A percentile compares a stretch with the other conserved stretches of the same genome.
phyloP scores from a whole-genome alignment of 2,797 vertebrate species.

The Sebastes steindachneri region DNA sequence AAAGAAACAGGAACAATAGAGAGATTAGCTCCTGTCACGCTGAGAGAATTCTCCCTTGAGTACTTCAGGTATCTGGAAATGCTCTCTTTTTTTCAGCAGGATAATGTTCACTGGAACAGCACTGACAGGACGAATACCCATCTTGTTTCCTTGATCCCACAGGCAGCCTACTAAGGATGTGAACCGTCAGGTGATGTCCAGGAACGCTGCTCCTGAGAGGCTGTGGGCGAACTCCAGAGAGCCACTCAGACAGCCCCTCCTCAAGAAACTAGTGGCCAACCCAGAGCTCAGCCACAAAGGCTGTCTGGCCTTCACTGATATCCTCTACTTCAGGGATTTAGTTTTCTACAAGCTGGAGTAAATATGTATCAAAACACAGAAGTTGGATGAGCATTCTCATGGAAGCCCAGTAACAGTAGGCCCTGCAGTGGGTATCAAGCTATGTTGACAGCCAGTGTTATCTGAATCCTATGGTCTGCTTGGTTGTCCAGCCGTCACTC shows the following conservation, averaged over 20 bases:
- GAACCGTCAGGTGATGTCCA: constrained; percentile 87
- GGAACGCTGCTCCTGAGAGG: constrained; percentile 82
- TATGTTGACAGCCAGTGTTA: neutral
- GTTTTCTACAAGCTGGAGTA: neutral
- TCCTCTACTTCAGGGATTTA: constrained; percentile 79
- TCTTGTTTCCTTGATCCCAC: neutral
- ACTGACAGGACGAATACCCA: neutral
- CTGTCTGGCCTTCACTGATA: constrained; percentile 94
- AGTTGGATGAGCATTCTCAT: neutral
- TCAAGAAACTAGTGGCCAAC: constrained; percentile 83
- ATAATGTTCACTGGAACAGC: neutral
- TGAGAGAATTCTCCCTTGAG: constrained; percentile 91
- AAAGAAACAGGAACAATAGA: constrained; percentile 75
- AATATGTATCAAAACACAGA: neutral
- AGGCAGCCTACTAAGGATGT: constrained; percentile 87
- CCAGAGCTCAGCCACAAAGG: constrained; percentile 87
- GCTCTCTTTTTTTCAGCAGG: neutral
- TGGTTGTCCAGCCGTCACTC: too few relatives aligned
- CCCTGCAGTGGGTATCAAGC: too few relatives aligned
- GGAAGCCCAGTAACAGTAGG: neutral
- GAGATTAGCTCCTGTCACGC: constrained; percentile 82
- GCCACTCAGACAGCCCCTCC: constrained; percentile 91
- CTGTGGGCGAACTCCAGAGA: constrained; percentile 91
- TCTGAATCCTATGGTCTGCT: neutral
- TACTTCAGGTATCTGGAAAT: constrained; percentile 88